phyloP scores from a whole-genome alignment of 1,140 invertebrate genomes.

The Bombyx mandarina region DNA sequence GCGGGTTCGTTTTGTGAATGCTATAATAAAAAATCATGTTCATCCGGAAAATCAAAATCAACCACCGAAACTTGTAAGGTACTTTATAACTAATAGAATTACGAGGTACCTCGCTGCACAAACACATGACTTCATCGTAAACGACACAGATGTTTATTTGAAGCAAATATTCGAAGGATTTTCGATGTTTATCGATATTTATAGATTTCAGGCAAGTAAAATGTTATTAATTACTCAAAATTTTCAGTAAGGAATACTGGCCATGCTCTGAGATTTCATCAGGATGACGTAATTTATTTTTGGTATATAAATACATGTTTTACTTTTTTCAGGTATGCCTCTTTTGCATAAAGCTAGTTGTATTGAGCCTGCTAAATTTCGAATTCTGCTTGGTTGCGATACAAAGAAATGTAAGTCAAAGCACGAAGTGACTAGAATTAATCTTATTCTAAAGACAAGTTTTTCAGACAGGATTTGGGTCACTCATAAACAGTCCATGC shows the following conservation, averaged over 20 bases:
- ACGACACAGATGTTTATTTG: conserved; percentile 30
- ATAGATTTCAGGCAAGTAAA: conserved; percentile 24
- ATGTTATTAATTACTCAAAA: neutral
- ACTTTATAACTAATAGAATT: conserved; percentile 16
- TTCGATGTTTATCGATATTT: conserved; percentile 11
- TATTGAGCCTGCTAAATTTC: conserved; percentile 18
- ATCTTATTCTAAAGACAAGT: too few relatives aligned
- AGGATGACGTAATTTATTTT: too few relatives aligned
- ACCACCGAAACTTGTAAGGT: neutral
- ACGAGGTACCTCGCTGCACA: conserved; percentile 22
- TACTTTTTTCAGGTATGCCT: conserved; percentile 2
- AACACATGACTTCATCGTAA: conserved; percentile 22
- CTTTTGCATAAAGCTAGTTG: conserved; percentile 10
- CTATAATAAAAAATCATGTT: conserved; percentile 29
- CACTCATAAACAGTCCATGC: too few relatives aligned
- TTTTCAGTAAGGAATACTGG: too few relatives aligned
- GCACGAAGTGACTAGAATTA: neutral
- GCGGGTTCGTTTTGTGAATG: conserved; percentile 33
- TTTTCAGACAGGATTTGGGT: too few relatives aligned
- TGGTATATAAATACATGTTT: neutral
- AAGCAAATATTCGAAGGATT: conserved; percentile 22
- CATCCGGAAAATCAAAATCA: neutral
- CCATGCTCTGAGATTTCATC: neutral
- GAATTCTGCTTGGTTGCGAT: conserved; percentile 24
- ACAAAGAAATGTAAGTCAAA: conserved; percentile 31